Conservation (phyloP, 1,140 invertebrate genomes). For the Listronotus bonariensis region DNA sequence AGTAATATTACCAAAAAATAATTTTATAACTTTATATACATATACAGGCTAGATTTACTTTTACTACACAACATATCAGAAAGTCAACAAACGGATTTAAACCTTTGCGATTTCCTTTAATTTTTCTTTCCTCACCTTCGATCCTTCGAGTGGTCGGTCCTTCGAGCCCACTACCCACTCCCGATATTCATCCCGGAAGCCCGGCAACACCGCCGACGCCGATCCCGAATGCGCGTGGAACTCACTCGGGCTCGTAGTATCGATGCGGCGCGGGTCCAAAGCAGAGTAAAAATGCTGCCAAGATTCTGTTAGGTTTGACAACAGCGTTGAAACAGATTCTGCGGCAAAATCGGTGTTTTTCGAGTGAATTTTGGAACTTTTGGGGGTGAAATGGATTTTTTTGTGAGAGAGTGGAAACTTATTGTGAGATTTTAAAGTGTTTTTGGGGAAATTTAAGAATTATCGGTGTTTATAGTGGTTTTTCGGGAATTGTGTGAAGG, state of each 20-base stretch:
- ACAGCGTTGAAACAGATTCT: slow-evolving; percentile 8
- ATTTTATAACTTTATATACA: no score
- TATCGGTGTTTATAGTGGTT: background rate
- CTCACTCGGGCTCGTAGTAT: slow-evolving; percentile 34
- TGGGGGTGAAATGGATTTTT: slow-evolving; percentile 7
- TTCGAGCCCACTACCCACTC: background rate
- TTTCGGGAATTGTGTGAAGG: background rate
- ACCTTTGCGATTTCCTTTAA: no score
- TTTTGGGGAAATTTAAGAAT: background rate
- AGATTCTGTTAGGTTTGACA: slow-evolving; percentile 29
- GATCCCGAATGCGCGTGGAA: slow-evolving; percentile 27
- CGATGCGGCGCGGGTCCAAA: slow-evolving; percentile 38
- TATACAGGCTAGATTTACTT: no score
- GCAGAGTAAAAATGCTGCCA: slow-evolving; percentile 23
- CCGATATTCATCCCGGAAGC: slow-evolving; percentile 4
- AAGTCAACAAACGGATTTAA: no score
- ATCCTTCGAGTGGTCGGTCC: background rate
- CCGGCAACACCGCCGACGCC: slow-evolving; percentile 21
- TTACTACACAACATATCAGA: no score
- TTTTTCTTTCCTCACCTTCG: background rate
- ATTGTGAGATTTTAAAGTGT: slow-evolving; percentile 4
- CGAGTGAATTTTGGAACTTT: slow-evolving; percentile 1
- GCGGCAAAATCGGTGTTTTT: background rate
- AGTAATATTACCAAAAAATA: no score
- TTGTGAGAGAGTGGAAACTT: slow-evolving; percentile 10